Evolutionary conservation across 1,140 invertebrate genomes (phyloP).

Genomic region (Procambarus virginalis): DNA sequence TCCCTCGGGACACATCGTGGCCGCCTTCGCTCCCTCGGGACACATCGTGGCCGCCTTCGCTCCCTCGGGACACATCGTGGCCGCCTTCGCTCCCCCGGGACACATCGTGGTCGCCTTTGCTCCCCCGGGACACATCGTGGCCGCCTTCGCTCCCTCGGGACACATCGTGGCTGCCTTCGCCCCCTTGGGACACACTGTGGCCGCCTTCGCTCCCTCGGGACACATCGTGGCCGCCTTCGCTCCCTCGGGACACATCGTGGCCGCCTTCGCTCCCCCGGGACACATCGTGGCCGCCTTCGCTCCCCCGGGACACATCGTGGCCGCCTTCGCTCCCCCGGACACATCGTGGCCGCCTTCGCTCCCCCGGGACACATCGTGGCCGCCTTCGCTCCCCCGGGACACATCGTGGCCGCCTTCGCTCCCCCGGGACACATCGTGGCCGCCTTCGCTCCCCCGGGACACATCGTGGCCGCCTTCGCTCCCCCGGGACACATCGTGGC

Average conservation of each 20-base stretch:
- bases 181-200: no score
- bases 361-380: no score
- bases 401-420: not conserved
- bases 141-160: not conserved
- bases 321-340: not conserved
- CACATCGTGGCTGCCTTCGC: not conserved
- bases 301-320: not conserved
- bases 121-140: not conserved
- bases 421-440: no score
- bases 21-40: not conserved
- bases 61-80: no score
- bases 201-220: no score
- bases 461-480: not conserved
- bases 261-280: not conserved
- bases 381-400: not conserved
- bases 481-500: no score
- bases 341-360: not conserved
- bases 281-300: not conserved
- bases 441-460: not conserved
- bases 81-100: not conserved
- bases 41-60: not conserved
- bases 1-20: no score
- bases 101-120: not conserved
- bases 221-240: not conserved
- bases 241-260: not conserved